Conservation (phyloP, 2,113 vertebrate genomes). For the Otis tarda region DNA sequence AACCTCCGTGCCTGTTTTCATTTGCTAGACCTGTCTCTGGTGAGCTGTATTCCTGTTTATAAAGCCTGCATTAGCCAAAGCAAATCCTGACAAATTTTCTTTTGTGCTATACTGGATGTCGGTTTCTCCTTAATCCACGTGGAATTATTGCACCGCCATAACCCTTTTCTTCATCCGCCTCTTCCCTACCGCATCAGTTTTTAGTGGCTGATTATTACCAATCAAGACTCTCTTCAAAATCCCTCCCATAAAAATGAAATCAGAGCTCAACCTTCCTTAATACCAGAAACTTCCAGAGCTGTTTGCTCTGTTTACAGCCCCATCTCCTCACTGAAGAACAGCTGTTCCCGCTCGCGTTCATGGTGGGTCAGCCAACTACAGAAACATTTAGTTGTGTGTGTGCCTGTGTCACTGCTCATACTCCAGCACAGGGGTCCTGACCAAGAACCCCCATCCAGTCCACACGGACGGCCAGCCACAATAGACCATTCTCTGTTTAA, state of each 20-base stretch:
- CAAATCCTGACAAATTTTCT: not conserved
- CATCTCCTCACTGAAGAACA: not conserved
- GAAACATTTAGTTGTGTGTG: not conserved
- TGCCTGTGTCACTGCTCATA: not conserved
- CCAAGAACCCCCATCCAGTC: not conserved
- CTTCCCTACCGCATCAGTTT: not conserved
- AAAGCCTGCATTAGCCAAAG: not conserved
- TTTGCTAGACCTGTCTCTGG: not conserved
- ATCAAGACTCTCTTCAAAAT: not conserved
- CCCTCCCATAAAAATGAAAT: not conserved
- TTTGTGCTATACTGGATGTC: not conserved
- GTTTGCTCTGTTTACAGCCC: not conserved
- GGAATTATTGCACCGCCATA: not conserved
- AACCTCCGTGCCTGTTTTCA: not conserved
- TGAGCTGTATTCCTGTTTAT: not conserved
- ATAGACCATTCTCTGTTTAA: not conserved
- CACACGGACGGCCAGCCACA: not conserved
- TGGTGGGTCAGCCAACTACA: accelerated
- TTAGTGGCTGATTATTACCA: not conserved
- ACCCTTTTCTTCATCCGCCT: not conserved
- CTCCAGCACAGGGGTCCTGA: not conserved
- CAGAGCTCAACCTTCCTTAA: not conserved
- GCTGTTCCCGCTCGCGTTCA: not conserved
- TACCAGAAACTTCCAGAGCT: not conserved
- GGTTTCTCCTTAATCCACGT: not conserved